Evolutionary conservation across 2,797 vertebrate species (phyloP).

Genomic region (Pteronotus mesoamericanus): DNA sequence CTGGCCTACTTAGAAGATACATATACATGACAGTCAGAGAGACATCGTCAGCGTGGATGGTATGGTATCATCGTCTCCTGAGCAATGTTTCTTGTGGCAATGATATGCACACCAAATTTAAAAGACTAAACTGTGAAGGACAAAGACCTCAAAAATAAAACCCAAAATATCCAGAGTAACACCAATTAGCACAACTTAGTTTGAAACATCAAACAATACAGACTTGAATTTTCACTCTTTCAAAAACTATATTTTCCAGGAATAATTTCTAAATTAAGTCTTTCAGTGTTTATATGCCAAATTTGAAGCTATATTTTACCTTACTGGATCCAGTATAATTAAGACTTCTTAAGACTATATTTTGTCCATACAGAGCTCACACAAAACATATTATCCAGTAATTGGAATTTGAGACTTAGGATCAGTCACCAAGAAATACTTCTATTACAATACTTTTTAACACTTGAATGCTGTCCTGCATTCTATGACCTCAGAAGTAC

Average conservation of each 20-base stretch:
- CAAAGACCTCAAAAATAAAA: slow-evolving; percentile 22
- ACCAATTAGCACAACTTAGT: neutral
- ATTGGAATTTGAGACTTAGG: neutral
- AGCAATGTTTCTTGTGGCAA: neutral
- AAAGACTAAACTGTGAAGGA: slow-evolving; percentile 2
- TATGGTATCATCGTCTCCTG: neutral
- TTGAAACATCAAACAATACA: slow-evolving; percentile 3
- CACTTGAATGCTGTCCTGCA: neutral
- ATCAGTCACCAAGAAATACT: slow-evolving; percentile 35
- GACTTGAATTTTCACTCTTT: neutral
- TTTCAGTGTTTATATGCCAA: slow-evolving; percentile 19
- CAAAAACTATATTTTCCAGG: slow-evolving; percentile 35
- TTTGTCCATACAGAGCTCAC: neutral
- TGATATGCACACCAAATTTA: neutral
- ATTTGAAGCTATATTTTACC: slow-evolving; percentile 5
- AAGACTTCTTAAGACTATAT: neutral
- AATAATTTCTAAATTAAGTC: slow-evolving; percentile 19
- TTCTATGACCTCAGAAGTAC: neutral
- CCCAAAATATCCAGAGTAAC: neutral
- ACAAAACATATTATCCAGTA: neutral
- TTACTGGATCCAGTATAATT: neutral
- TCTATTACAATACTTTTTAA: neutral
- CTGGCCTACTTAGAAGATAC: slow-evolving; percentile 51
- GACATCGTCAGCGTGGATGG: neutral
- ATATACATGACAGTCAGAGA: neutral